Evolutionary conservation across 2,113 vertebrate species (phyloP).

Genomic region (Nycticryphes semicollaris): DNA sequence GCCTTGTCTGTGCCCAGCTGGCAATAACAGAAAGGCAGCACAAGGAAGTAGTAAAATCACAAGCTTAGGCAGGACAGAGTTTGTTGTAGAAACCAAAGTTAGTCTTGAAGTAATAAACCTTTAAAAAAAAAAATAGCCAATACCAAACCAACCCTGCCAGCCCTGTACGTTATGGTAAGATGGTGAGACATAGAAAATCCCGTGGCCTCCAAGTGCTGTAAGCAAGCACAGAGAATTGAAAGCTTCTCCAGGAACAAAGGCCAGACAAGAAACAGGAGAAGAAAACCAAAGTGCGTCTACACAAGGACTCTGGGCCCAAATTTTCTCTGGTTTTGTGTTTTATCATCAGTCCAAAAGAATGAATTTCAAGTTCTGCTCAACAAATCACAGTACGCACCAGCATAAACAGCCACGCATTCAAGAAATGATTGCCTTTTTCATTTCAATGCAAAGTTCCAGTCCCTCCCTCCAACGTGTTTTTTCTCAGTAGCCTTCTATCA

Average conservation of each 20-base stretch:
- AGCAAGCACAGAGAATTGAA: not conserved
- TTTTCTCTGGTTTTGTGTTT: not conserved
- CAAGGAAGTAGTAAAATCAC: slow-evolving; percentile 36
- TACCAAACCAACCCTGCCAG: not conserved
- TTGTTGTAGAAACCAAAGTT: not conserved
- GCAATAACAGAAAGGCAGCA: slow-evolving; percentile 38
- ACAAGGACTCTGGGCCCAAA: not conserved
- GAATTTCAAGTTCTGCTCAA: not conserved
- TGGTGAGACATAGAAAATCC: not conserved
- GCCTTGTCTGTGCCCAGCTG: slow-evolving; percentile 62
- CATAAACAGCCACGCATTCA: not conserved
- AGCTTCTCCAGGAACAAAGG: not conserved
- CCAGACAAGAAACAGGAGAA: not conserved
- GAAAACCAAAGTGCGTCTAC: not conserved
- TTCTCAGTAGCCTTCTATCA: not conserved
- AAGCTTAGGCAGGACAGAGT: not conserved
- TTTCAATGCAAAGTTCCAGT: not conserved
- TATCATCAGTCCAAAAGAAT: not conserved
- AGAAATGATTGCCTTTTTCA: not conserved
- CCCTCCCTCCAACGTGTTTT: not conserved
- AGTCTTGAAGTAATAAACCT: not conserved
- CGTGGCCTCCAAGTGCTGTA: not conserved
- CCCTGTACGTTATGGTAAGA: rapidly evolving
- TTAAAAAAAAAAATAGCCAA: not conserved
- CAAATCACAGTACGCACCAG: not conserved